Evolutionary conservation across 2,113 vertebrate species (phyloP), one percentile per base, ranked within the genome.

Genomic region (Psittacara wagleri): DNA sequence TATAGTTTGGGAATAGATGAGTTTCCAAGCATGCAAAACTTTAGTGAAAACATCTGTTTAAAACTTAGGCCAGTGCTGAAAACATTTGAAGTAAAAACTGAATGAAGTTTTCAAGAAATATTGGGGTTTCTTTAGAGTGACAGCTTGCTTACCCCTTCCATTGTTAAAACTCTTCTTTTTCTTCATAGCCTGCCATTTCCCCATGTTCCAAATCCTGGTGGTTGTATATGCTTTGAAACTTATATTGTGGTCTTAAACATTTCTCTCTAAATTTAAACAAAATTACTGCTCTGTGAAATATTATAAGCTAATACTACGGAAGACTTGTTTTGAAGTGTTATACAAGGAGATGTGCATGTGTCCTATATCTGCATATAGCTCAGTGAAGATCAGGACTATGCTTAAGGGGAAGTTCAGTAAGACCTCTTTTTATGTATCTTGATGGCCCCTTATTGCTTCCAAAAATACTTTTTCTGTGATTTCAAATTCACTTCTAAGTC

Each of bases 401-500:
- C 15, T 59, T 59, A 57, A 70, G 64, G 76, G 54, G n/a, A 92
- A 74, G 77, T 91, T 92, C 72, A 86, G 31, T 5, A 46, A 92
- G 64, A 49, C 89, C 89, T 91, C 72, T 66, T 28, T 94, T 89
- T 31, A 63, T 86, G 25, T 89, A 1, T 61, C n/a, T 84, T 84
- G 76, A 81, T 90, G 44, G 27, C n/a, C 83, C 37, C 59, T 81
- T 70, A 75, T 63, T 92, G 61, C 84, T 92, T 89, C 84, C 48
- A 79, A 55, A 92, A 94, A 93, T 92, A 80, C n/a, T 44, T 44
- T 24, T 63, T 41, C 81, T 84, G 43, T 91, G 61, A 89, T 75
- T 95, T 94, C 43, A 72, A 27, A 87, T 91, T 91, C 81, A 87
- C 81, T 96, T 96, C 77, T 55, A 75, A 84, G 92, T 96, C 80